Percentiles rank a stretch among this genome's conserved stretches.
phyloP scores from a whole-genome alignment of 2,888 invertebrate species.

The Patella depressa region DNA sequence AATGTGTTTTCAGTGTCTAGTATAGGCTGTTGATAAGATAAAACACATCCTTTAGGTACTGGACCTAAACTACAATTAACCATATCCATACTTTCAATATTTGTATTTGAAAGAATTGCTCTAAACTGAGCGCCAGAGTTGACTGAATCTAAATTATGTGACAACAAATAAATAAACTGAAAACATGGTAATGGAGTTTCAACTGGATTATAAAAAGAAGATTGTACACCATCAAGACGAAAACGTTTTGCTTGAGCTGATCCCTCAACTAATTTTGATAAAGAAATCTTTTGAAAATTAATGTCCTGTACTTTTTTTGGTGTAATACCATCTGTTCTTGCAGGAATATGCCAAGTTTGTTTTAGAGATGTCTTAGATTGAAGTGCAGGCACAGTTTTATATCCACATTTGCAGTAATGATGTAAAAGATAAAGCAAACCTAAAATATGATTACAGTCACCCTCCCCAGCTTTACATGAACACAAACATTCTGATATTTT shows the following conservation, averaged over 20 bases:
- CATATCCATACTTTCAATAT: background rate
- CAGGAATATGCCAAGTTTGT: background rate
- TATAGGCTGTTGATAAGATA: no score
- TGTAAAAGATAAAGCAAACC: background rate
- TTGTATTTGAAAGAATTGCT: background rate
- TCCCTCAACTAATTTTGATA: background rate
- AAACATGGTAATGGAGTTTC: background rate
- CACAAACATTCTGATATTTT: background rate
- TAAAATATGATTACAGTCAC: background rate
- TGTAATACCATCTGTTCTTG: background rate
- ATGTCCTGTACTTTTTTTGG: slow-evolving; percentile 1
- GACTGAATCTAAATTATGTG: background rate
- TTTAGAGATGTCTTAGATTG: background rate
- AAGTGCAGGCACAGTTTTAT: background rate
- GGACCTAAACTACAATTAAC: background rate
- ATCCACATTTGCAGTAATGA: background rate
- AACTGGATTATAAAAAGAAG: background rate
- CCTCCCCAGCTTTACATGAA: background rate
- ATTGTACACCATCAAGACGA: background rate
- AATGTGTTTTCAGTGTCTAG: background rate
- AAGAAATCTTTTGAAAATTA: background rate
- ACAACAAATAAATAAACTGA: background rate
- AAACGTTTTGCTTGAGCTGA: background rate
- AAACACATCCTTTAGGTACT: no score
- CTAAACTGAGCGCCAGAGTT: background rate